phyloP scores from a whole-genome alignment of 1,140 invertebrate genomes.

The Drosophila leontia region DNA sequence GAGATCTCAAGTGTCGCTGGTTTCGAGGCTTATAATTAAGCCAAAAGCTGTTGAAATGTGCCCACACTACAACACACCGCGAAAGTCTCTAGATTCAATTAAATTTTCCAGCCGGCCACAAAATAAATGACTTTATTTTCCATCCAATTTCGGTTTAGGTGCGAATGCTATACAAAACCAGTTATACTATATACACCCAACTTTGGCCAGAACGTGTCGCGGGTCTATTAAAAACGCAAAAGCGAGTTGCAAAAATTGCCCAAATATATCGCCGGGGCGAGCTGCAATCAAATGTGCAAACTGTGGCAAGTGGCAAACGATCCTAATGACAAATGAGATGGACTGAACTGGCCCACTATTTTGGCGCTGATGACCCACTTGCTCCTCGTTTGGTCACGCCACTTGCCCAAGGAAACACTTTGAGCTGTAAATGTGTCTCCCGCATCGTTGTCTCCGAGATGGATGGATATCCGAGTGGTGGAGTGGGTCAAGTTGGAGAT shows the following conservation, averaged over 20 bases:
- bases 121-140: slow-evolving; percentile 54
- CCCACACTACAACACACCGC: slow-evolving; percentile 30
- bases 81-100: slow-evolving; percentile 43
- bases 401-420: slow-evolving; percentile 56
- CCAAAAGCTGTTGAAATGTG: slow-evolving; percentile 57
- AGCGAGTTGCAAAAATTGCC: slow-evolving; percentile 50
- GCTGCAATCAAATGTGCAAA: slow-evolving; percentile 54
- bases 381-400: slow-evolving; percentile 50
- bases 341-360: slow-evolving; percentile 46
- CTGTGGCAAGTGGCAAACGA: slow-evolving; percentile 51
- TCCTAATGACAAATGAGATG: slow-evolving; percentile 50
- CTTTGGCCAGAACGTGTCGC: slow-evolving; percentile 39
- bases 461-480: slow-evolving; percentile 24
- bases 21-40: slow-evolving; percentile 47
- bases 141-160: slow-evolving; percentile 42
- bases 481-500: slow-evolving; percentile 9
- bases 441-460: slow-evolving; percentile 44
- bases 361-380: slow-evolving; percentile 52
- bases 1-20: slow-evolving; percentile 33
- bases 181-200: slow-evolving; percentile 22
- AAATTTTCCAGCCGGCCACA: slow-evolving; percentile 50
- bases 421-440: slow-evolving; percentile 46
- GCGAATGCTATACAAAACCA: slow-evolving; percentile 33
- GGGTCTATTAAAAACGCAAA: slow-evolving; percentile 40
- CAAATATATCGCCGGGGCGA: slow-evolving; percentile 29